Conservation (phyloP, 2,113 vertebrate genomes). For the Hippolais icterina region DNA sequence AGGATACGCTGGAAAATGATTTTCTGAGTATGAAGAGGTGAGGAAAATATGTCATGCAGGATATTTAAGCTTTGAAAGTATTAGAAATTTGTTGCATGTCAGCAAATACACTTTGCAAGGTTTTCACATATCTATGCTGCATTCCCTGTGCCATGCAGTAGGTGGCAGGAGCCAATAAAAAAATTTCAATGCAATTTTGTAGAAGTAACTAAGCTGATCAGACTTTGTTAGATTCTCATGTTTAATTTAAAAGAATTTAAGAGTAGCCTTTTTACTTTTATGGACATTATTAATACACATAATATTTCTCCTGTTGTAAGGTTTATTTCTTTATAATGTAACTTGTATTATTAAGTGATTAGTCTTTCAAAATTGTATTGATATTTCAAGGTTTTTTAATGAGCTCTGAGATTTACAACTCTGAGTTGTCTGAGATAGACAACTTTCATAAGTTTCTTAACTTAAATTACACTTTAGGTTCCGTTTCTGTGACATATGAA, state of each 20-base stretch:
- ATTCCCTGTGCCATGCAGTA: constrained; percentile 9
- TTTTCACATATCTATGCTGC: neutral
- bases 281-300: neutral
- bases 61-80: neutral
- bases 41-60: neutral
- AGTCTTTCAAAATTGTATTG: constrained; percentile 12
- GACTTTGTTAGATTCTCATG: neutral
- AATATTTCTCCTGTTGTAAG: neutral
- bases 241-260: constrained; percentile 40
- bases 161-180: constrained; percentile 55
- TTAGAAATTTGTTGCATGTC: neutral
- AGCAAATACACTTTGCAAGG: neutral
- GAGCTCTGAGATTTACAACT: neutral
- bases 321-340: constrained; percentile 31
- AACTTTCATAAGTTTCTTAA: neutral
- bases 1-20: neutral
- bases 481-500: neutral
- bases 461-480: neutral
- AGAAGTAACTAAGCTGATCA: neutral
- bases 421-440: neutral
- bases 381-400: neutral
- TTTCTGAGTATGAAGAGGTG: neutral
- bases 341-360: constrained; percentile 33
- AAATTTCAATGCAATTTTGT: neutral
- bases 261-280: neutral